These are phyloP conservation scores for Dendroctonus valens DNA, from an alignment of 1,140 invertebrate species.

Conservation along the genomic window DNA sequence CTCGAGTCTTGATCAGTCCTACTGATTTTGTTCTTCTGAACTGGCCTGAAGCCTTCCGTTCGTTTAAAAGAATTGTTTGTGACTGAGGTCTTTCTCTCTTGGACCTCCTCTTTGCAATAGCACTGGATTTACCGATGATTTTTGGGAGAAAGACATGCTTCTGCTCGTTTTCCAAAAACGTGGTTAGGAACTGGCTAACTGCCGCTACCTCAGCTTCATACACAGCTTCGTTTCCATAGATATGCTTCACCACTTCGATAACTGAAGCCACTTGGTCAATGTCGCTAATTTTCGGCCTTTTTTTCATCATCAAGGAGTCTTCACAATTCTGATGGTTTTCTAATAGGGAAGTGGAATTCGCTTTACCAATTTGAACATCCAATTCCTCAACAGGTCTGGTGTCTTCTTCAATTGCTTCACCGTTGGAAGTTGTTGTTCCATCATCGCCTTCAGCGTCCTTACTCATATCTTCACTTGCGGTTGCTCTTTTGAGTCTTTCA, in stretches of 20 bases:
- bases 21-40: conserved; percentile 20
- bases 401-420: conserved; percentile 1
- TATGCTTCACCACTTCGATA: conserved; percentile 9
- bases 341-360: no score
- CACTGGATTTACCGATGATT: not conserved
- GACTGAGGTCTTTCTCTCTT: conserved; percentile 8
- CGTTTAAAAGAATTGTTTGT: conserved; percentile 1
- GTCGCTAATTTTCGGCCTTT: conserved; percentile 11
- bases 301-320: not conserved
- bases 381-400: not conserved
- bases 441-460: no score
- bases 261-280: conserved; percentile 20
- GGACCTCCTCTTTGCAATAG: not conserved
- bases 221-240: not conserved
- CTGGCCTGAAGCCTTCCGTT: not conserved
- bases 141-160: not conserved
- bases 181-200: not conserved
- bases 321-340: no score
- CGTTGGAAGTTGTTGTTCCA: no score
- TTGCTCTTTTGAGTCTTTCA: not conserved
- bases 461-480: no score
- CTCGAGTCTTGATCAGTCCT: conserved; percentile 4
- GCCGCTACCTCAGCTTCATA: not conserved
- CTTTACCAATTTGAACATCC: no score
- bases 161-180: conserved; percentile 11